phyloP scores from a whole-genome alignment of 2,113 vertebrate species.

The Odocoileus virginianus region DNA sequence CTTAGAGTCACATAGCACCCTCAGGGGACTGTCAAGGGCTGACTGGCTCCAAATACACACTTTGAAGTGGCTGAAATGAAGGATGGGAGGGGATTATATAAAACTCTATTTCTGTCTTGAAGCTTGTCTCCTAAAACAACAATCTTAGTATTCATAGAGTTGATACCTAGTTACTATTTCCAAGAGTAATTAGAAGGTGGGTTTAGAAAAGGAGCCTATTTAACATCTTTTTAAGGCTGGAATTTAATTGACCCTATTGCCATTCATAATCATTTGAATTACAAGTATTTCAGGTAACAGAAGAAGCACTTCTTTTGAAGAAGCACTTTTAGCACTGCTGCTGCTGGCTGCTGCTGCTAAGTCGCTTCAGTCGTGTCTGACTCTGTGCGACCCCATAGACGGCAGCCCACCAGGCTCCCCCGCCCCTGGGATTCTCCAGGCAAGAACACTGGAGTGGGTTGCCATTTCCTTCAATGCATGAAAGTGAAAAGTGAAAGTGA shows the following conservation, averaged over 20 bases:
- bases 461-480: too few species aligned
- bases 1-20: not conserved
- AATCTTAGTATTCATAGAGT: conserved; percentile 26
- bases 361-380: too few species aligned
- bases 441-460: too few species aligned
- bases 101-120: conserved; percentile 27
- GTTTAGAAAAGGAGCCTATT: not conserved
- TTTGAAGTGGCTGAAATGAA: not conserved
- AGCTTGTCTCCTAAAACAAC: not conserved
- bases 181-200: not conserved
- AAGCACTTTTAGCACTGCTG: too few species aligned
- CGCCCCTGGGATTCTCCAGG: too few species aligned
- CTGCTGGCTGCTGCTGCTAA: too few species aligned
- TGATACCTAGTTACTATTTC: conserved; percentile 16
- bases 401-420: too few species aligned
- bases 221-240: not conserved
- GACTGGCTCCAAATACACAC: not conserved
- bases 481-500: too few species aligned
- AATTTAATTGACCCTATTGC: not conserved
- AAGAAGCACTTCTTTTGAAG: not conserved
- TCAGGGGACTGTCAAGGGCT: not conserved
- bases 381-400: too few species aligned
- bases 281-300: not conserved
- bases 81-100: not conserved
- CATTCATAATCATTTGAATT: not conserved